These are phyloP conservation scores for Julus scanicus DNA, from an alignment of 2,888 invertebrate genomes.

Conservation along the genomic window DNA sequence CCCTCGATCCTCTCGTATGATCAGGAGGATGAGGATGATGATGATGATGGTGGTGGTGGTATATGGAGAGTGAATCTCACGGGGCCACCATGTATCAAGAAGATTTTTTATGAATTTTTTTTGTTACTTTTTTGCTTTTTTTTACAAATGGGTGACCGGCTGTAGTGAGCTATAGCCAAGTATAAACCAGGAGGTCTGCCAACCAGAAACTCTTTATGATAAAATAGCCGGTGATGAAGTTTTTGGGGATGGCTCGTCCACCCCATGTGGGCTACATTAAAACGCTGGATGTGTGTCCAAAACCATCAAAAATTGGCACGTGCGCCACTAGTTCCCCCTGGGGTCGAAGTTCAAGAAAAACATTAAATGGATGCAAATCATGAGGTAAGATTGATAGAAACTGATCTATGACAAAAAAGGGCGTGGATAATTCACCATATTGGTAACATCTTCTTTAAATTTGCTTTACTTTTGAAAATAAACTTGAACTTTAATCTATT, in stretches of 20 bases:
- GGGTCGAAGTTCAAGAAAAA: not conserved
- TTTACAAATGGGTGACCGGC: not conserved
- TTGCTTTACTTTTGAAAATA: too few relatives aligned
- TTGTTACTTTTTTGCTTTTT: not conserved
- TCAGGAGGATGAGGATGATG: slow-evolving; percentile 1
- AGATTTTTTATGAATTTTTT: not conserved
- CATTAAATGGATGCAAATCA: not conserved
- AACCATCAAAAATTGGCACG: not conserved
- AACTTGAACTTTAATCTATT: too few relatives aligned
- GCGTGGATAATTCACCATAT: not conserved
- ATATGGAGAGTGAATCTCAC: slow-evolving; percentile 5
- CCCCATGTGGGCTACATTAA: not conserved
- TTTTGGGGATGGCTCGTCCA: not conserved
- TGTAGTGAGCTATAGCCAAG: not conserved
- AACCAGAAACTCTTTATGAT: not conserved
- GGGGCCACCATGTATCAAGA: slow-evolving; percentile 5
- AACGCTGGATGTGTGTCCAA: not conserved
- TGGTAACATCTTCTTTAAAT: not conserved
- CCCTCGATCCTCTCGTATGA: slow-evolving; percentile 30
- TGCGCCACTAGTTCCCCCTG: slow-evolving; percentile 1
- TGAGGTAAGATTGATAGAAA: not conserved
- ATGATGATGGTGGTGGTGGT: slow-evolving; percentile 1
- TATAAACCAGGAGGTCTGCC: not conserved
- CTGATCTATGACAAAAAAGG: not conserved
- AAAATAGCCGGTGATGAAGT: not conserved